Percentiles rank a stretch among this genome's conserved stretches.
Conservation (phyloP, 2,113 vertebrate genomes). For the Pontoporia blainvillei region DNA sequence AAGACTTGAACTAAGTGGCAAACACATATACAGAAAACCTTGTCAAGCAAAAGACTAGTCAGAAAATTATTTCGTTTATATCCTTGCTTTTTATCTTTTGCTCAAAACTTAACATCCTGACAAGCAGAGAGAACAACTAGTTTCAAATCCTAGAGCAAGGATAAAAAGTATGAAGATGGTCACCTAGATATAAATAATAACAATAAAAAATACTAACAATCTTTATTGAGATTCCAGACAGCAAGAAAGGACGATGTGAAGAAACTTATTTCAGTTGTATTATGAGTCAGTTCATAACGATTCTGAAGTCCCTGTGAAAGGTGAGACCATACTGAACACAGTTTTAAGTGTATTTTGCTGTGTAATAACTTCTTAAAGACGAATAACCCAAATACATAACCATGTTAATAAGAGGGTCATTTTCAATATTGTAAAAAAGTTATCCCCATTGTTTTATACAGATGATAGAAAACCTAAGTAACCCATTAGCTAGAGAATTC, state of each 20-base stretch:
- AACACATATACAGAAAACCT: not conserved
- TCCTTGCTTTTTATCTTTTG: not conserved
- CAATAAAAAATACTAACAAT: not conserved
- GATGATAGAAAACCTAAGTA: not conserved
- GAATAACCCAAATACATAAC: not conserved
- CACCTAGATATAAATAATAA: not conserved
- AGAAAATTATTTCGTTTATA: not conserved
- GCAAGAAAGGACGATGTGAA: not conserved
- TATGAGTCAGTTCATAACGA: not conserved
- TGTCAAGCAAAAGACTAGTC: not conserved
- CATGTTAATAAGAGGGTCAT: not conserved
- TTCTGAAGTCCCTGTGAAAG: not conserved
- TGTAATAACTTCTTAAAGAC: not conserved
- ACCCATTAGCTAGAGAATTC: not conserved
- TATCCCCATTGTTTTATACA: not conserved
- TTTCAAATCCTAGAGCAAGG: not conserved
- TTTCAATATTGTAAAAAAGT: not conserved
- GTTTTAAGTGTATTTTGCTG: not conserved
- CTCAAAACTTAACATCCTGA: not conserved
- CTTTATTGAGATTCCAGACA: conserved; percentile 1
- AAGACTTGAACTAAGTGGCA: not conserved
- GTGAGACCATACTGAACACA: not conserved
- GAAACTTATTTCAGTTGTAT: not conserved
- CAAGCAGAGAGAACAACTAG: not conserved
- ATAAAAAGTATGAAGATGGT: not conserved